phyloP scores from a whole-genome alignment of 2,797 vertebrate genomes.

The Argyrosomus regius region DNA sequence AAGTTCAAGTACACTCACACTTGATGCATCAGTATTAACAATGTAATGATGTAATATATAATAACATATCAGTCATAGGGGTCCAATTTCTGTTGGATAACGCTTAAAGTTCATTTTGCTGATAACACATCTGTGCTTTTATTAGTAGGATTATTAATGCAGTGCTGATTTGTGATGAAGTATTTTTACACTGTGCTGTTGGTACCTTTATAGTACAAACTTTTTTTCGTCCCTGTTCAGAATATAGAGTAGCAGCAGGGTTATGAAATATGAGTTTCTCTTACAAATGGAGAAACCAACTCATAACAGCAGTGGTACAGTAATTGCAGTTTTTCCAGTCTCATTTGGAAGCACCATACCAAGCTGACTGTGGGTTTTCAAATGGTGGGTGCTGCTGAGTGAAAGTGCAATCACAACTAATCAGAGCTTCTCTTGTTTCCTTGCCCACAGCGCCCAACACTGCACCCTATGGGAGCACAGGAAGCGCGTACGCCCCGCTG shows the following conservation, averaged over 20 bases:
- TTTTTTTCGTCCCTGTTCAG: not conserved
- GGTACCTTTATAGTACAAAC: not conserved
- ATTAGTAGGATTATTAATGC: not conserved
- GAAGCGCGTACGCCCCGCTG: conserved; percentile 91
- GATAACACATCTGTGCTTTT: not conserved
- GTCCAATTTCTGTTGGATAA: too few species aligned
- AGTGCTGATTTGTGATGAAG: not conserved
- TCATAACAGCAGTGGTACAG: conserved; percentile 35
- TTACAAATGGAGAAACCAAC: not conserved
- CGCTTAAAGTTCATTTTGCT: not conserved
- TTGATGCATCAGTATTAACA: not conserved
- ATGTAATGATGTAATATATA: not conserved
- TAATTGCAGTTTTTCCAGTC: conserved; percentile 51
- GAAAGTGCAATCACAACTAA: conserved; percentile 78
- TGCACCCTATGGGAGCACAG: conserved; percentile 95
- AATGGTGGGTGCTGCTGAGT: conserved; percentile 41
- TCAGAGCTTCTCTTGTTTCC: conserved; percentile 84
- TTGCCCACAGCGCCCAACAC: conserved; percentile 94
- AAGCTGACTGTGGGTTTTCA: conserved; percentile 47
- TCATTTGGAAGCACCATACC: conserved; percentile 37
- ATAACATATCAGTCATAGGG: not conserved
- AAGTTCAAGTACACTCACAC: not conserved
- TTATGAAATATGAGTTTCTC: not conserved
- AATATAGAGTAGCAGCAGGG: not conserved
- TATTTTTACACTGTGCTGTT: not conserved